Evolutionary conservation across 1,140 invertebrate species (phyloP), one percentile per base, ranked within the genome.

Genomic region (Pachypsylla venusta): DNA sequence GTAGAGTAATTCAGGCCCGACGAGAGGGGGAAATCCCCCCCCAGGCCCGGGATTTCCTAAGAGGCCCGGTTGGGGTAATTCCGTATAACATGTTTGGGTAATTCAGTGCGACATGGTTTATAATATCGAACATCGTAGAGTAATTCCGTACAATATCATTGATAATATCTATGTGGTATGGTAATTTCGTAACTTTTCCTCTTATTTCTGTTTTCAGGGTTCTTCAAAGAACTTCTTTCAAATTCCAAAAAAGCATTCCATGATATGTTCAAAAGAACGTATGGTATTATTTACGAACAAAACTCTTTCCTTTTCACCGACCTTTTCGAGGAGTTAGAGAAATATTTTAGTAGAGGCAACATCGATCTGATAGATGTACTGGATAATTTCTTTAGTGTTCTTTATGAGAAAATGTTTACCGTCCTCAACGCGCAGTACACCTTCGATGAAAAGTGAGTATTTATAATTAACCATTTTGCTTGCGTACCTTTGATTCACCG

Each of bases 331-430:
- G 83, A 94, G 65, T 75, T 98, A 62, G 89, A 93, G 68, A 82
- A 80, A 63, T 98, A 97, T 70, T 96, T 94, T 74, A 75, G 78
- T 1, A 81, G 81, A 61, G 91, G 91, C 16, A 75, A 83, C 65
- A 79, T 87, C 10, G 82, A 93, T 69, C 79, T 98, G 12, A 79
- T 84, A 28, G 81, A 84, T 16, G 84, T 87, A 19, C 84, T 98
- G 82, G 87, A 97, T 64, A 81, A 81, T 58, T 98, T 98, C 75
- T 98, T 98, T 75, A 83, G 81, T 55, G 85, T 82, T 2, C 80
- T 98, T 0, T 93, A 97, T 69, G 85, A 93, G 71, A 91, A 89
- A 70, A 97, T 98, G 92, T 98, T 98, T 73, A 85, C 82, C 0
- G 90, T 97, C 24, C 75, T 97, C 60, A 97, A 98, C 72, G 77